Conservation (phyloP, 1,140 invertebrate species). For the Copidosoma floridanum region DNA sequence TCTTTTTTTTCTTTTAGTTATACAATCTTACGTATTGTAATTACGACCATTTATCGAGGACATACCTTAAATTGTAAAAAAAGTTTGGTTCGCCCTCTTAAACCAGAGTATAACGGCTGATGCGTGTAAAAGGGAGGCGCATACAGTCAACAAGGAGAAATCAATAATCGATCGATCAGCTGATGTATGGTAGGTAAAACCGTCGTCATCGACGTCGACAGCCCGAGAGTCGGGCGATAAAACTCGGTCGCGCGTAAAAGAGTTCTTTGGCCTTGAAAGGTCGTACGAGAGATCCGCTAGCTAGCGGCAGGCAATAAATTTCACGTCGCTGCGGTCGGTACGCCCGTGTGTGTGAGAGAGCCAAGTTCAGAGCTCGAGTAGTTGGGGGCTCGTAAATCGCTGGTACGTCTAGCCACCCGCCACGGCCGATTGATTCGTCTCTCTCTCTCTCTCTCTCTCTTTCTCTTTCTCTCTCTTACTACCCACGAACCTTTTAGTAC, state of each 20-base stretch:
- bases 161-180: slow-evolving; percentile 12
- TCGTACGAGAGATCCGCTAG: not conserved
- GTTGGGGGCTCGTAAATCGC: not conserved
- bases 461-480: slow-evolving; percentile 17
- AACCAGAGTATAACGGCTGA: too few relatives aligned
- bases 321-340: not conserved
- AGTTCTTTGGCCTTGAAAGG: slow-evolving; percentile 18
- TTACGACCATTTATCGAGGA: too few relatives aligned
- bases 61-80: too few relatives aligned
- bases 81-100: too few relatives aligned
- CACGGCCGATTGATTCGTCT: slow-evolving; percentile 3
- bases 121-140: too few relatives aligned
- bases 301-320: slow-evolving; percentile 15
- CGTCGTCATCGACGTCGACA: not conserved
- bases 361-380: too few relatives aligned
- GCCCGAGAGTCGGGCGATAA: not conserved
- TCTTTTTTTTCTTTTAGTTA: too few relatives aligned
- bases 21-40: too few relatives aligned
- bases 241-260: not conserved
- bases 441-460: slow-evolving; percentile 4
- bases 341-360: not conserved
- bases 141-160: not conserved
- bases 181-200: slow-evolving; percentile 4
- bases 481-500: too few relatives aligned
- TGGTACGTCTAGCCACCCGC: not conserved